Conservation (phyloP, 2,888 invertebrate genomes). For the Atethmia centrago region DNA sequence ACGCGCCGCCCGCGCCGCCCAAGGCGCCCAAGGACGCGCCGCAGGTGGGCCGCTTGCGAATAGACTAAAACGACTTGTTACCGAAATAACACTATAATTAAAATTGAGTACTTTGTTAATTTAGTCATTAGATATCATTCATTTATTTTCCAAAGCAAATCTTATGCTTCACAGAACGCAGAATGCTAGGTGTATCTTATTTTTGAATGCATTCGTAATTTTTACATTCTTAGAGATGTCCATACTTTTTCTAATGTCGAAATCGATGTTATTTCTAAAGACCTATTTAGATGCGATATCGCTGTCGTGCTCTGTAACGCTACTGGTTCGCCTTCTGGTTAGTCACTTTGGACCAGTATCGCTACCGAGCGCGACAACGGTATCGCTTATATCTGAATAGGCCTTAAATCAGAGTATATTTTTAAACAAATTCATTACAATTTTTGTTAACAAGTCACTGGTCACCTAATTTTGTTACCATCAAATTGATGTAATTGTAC, state of each 20-base stretch:
- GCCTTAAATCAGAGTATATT: too few species aligned
- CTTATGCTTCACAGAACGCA: background rate
- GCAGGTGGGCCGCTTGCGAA: too few species aligned
- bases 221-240: background rate
- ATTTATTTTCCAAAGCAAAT: background rate
- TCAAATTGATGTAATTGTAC: background rate
- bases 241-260: background rate
- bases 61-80: background rate
- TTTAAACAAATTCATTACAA: background rate
- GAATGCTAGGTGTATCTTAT: background rate
- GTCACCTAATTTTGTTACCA: background rate
- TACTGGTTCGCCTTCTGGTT: too few species aligned
- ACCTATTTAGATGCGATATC: too few species aligned
- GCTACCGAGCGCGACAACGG: too few species aligned
- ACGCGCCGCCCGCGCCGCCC: slow-evolving; percentile 63
- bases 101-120: too few species aligned
- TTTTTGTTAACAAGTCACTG: background rate
- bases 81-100: background rate
- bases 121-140: too few species aligned
- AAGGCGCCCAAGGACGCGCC: slow-evolving; percentile 41
- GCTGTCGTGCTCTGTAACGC: too few species aligned
- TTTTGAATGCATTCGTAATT: too few species aligned
- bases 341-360: too few species aligned
- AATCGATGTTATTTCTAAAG: too few species aligned
- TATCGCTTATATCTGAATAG: too few species aligned